phyloP scores from a whole-genome alignment of 1,140 invertebrate species.

The Globodera ellingtonae region DNA sequence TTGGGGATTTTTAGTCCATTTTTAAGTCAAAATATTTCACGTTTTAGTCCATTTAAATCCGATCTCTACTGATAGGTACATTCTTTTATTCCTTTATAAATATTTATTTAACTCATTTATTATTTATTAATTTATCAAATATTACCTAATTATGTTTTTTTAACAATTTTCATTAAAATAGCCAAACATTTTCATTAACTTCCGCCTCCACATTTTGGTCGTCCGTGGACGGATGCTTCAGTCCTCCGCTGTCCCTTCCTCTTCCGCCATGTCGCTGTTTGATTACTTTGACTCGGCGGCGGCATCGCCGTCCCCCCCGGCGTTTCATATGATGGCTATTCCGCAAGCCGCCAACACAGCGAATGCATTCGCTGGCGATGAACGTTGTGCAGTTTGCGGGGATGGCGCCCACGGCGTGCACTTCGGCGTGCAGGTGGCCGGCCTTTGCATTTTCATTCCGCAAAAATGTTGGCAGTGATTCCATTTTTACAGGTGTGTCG shows the following conservation, averaged over 20 bases:
- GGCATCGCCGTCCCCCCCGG: neutral
- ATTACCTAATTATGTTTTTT: too few species aligned
- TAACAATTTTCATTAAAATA: too few species aligned
- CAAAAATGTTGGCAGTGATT: constrained; percentile 1
- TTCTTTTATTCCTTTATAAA: too few species aligned
- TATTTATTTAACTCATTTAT: too few species aligned
- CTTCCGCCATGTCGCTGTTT: neutral
- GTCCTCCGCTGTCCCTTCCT: neutral
- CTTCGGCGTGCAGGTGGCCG: constrained; percentile 34
- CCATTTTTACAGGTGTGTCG: constrained; percentile 7
- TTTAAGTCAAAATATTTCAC: too few species aligned
- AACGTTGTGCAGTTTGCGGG: constrained; percentile 29
- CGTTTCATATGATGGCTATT: neutral
- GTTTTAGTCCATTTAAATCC: too few species aligned
- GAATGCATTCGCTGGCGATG: neutral
- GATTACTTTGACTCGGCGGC: neutral
- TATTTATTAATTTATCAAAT: too few species aligned
- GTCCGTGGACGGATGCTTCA: neutral
- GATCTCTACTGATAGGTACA: too few species aligned
- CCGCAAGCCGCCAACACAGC: neutral
- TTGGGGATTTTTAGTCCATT: too few species aligned
- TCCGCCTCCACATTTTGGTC: too few species aligned
- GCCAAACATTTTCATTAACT: too few species aligned
- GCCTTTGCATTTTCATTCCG: neutral
- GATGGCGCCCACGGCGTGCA: constrained; percentile 34